Evolutionary conservation across 2,797 vertebrate genomes (phyloP), one percentile per base, ranked within the genome.

Genomic region (Dallia pectoralis): DNA sequence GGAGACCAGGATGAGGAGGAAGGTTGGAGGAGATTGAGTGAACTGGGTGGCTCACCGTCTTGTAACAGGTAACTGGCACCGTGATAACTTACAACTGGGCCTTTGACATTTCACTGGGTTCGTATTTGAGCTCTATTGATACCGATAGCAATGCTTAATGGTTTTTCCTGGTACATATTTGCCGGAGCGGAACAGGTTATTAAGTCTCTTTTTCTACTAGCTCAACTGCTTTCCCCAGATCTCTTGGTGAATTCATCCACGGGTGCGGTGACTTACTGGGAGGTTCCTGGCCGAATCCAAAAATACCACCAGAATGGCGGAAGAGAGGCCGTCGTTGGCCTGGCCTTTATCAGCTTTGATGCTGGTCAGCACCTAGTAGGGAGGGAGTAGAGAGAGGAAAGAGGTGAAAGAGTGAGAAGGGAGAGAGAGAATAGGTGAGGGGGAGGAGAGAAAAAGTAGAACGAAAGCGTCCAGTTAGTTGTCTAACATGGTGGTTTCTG

Each of bases 221-320:
- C 1, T 8, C 19, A 19, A 6, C 22, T 62, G 59, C 25, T 15
- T 30, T 62, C 15, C 25, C 29, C 61, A 16, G 11, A 30, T 62
- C 25, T 22, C 3, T 3, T 16, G 1, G 61, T 7, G 61, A 29
- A 4, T 32, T 63, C 6, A 32, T n/a, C 61, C 61, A 27, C 33
- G 16, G 49, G 66, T 59, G 0, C 70, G 11, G 53, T 53, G 19
- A 94, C 96, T 96, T 94, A 99, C 97, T 33, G 97, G 96, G 76
- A 99, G 91, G 82, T 96, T 96, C 74, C 93, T 93, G 66, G 96
- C 97, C 0, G 96, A 99, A 82, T 99, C 97, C 91, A 99, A 87
- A 82, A 97, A 97, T 48, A 98, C 84, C n/a, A 99, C 86, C 59
- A 99, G 95, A 84, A 99, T 84, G 0, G 96, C 94, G 14, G 97